These are phyloP conservation scores for Linyphia triangularis DNA, from an alignment of 2,888 invertebrate species.

Conservation along the genomic window DNA sequence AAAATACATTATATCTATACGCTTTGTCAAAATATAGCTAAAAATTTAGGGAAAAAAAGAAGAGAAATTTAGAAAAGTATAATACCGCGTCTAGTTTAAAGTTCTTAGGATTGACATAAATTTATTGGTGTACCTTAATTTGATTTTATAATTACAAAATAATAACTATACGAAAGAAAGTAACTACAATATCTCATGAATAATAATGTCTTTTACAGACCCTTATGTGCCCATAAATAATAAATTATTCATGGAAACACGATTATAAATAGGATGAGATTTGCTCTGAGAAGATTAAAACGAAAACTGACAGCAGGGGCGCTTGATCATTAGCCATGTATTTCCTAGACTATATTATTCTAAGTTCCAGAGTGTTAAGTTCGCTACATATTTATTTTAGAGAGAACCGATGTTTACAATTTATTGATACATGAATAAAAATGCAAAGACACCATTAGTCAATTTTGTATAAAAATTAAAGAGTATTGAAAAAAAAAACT, in stretches of 20 bases:
- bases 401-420: too few species aligned
- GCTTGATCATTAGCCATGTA: not conserved
- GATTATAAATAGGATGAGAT: not conserved
- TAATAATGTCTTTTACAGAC: conserved; percentile 2
- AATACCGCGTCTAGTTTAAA: not conserved
- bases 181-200: conserved; percentile 5
- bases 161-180: not conserved
- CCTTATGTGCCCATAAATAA: not conserved
- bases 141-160: conserved; percentile 20
- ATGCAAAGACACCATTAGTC: too few species aligned
- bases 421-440: too few species aligned
- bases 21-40: not conserved
- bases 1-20: not conserved
- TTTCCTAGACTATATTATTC: too few species aligned
- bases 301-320: not conserved
- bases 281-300: not conserved
- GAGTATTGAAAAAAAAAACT: too few species aligned
- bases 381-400: too few species aligned
- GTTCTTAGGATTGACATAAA: not conserved
- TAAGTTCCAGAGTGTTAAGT: too few species aligned
- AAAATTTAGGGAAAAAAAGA: too few species aligned
- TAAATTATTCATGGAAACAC: conserved; percentile 13
- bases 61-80: too few species aligned
- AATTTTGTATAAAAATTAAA: too few species aligned
- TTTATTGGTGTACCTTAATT: conserved; percentile 5